Conservation (phyloP, 2,888 invertebrate species). For the Hirtodrosophila confusa region DNA sequence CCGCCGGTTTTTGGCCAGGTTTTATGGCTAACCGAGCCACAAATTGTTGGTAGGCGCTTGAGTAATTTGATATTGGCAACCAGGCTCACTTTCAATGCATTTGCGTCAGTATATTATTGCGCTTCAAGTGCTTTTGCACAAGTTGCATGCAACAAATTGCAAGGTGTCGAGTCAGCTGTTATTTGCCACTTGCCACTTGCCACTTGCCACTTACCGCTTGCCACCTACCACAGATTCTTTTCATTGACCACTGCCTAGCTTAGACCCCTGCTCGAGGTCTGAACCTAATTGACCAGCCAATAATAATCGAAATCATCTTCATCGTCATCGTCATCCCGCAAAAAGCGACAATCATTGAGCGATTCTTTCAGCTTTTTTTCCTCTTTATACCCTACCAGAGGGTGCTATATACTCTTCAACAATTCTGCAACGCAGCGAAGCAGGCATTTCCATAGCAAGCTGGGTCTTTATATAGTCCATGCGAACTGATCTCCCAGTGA, state of each 20-base stretch:
- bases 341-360: constrained; percentile 19
- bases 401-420: not conserved
- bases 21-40: constrained; percentile 61
- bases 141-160: constrained; percentile 4
- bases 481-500: no score
- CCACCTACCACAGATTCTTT: not conserved
- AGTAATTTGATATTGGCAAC: constrained; percentile 78
- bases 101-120: constrained; percentile 55
- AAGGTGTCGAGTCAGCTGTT: constrained; percentile 24
- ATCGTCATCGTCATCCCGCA: constrained; percentile 32
- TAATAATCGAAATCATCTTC: not conserved
- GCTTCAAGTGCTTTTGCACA: constrained; percentile 8
- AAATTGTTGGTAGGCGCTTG: constrained; percentile 59
- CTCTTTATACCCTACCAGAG: constrained; percentile 1
- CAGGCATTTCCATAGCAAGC: no score
- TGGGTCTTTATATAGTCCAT: no score
- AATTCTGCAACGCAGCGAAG: no score
- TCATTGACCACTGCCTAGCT: constrained; percentile 4
- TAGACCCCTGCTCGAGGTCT: constrained; percentile 2
- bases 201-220: constrained; percentile 6
- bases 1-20: constrained; percentile 9
- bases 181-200: constrained; percentile 7
- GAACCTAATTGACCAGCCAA: constrained; percentile 4
- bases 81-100: constrained; percentile 69
- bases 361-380: constrained; percentile 2